These are phyloP conservation scores for Latheticus oryzae DNA, from an alignment of 2,888 invertebrate genomes.

Conservation along the genomic window DNA sequence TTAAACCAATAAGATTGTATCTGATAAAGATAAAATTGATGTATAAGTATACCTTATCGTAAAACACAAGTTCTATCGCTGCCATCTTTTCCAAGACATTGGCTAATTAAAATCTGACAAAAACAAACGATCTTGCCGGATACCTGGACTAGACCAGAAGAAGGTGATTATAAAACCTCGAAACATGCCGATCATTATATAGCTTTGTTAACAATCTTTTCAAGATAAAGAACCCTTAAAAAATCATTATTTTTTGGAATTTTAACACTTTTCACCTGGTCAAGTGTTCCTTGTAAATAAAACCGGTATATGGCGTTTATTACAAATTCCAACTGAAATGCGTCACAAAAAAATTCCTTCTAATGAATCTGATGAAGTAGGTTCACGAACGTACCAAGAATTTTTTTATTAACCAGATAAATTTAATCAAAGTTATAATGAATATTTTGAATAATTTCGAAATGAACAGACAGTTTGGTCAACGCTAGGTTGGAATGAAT, in stretches of 20 bases:
- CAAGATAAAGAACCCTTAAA: constrained; percentile 33
- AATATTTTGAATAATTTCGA: constrained; percentile 8
- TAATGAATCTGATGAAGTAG: constrained; percentile 32
- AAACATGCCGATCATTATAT: constrained; percentile 49
- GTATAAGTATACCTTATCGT: constrained; percentile 40
- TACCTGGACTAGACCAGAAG: constrained; percentile 39
- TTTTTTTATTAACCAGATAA: constrained; percentile 32
- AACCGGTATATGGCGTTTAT: constrained; percentile 24
- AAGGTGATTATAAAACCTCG: constrained; percentile 43
- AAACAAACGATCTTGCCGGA: constrained; percentile 44
- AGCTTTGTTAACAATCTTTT: constrained; percentile 48
- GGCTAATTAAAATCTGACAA: constrained; percentile 47
- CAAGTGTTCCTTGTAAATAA: constrained; percentile 35
- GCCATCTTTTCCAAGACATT: constrained; percentile 39
- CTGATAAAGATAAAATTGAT: constrained; percentile 42
- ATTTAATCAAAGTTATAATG: constrained; percentile 16
- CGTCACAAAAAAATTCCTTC: constrained; percentile 18
- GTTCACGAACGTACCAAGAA: constrained; percentile 17
- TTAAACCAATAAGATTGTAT: constrained; percentile 37
- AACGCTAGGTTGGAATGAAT: too few relatives aligned
- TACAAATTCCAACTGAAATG: constrained; percentile 19
- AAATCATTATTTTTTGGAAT: constrained; percentile 40
- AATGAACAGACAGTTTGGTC: constrained; percentile 12
- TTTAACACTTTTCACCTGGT: constrained; percentile 37
- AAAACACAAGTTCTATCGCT: constrained; percentile 42